Percentiles rank a stretch among this genome's conserved stretches.
These are phyloP conservation scores for Drosophila villosipedis DNA, from an alignment of 2,888 invertebrate species.

Conservation along the genomic window DNA sequence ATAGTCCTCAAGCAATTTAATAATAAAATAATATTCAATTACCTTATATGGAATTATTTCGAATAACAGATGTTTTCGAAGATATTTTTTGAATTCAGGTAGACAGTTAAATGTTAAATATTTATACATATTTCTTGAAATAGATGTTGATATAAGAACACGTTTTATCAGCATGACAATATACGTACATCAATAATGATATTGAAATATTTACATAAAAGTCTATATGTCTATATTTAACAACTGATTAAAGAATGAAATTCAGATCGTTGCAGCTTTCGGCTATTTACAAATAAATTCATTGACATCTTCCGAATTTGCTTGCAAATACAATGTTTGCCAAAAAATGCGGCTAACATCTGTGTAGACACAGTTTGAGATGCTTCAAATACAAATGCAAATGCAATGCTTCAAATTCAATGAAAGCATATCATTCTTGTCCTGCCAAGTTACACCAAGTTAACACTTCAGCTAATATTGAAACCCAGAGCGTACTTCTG, in stretches of 20 bases:
- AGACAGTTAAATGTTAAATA: background rate
- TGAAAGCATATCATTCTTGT: background rate
- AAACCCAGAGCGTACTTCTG: background rate
- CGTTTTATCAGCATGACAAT: background rate
- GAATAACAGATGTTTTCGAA: background rate
- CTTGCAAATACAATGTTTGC: background rate
- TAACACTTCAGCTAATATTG: background rate
- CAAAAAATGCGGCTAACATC: background rate
- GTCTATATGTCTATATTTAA: background rate
- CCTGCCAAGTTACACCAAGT: background rate
- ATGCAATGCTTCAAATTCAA: background rate
- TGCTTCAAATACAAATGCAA: background rate
- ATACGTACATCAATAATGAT: background rate
- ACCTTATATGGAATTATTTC: background rate
- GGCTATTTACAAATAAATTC: slow-evolving; percentile 1
- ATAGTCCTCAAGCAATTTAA: no score
- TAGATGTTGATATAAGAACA: background rate
- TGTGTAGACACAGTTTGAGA: background rate
- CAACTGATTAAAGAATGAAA: slow-evolving; percentile 1
- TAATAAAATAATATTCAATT: background rate
- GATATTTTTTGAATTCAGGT: background rate
- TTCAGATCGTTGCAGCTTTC: background rate
- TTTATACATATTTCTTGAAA: background rate
- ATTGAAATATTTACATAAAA: background rate
- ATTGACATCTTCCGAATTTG: background rate